These are phyloP conservation scores for Ariolimax columbianus DNA, from an alignment of 2,888 invertebrate genomes.

Conservation along the genomic window DNA sequence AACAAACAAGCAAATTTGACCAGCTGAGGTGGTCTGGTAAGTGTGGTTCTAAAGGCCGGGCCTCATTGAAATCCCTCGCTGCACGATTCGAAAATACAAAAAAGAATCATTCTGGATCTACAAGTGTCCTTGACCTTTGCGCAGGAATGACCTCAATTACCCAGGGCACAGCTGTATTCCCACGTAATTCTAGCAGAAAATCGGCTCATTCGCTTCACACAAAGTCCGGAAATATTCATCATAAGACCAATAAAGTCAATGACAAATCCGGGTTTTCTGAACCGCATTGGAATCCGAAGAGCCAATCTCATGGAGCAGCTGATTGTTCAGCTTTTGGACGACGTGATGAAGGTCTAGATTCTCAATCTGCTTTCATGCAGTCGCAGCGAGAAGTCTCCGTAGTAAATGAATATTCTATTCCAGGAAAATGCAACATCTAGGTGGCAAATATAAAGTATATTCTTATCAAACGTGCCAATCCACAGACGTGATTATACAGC, in stretches of 20 bases:
- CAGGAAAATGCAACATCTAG: neutral
- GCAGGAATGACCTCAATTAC: neutral
- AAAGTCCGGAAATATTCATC: neutral
- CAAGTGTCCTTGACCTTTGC: slow-evolving; percentile 33
- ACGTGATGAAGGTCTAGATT: slow-evolving; percentile 1
- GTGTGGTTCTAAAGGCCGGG: neutral
- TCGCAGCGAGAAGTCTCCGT: neutral
- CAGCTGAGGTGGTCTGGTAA: neutral
- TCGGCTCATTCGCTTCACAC: neutral
- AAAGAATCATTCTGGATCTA: neutral
- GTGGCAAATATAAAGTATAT: neutral
- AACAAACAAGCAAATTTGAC: neutral
- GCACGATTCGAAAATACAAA: neutral
- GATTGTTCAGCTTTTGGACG: neutral
- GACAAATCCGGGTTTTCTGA: neutral
- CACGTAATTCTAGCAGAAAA: neutral
- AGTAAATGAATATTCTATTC: slow-evolving; percentile 13
- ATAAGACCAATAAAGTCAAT: slow-evolving; percentile 12
- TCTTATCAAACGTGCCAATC: neutral
- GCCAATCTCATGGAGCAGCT: neutral
- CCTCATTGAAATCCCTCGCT: neutral
- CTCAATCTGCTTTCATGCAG: neutral
- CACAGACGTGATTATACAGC: too few species aligned
- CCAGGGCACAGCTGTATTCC: neutral
- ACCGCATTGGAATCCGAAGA: neutral